Conservation (phyloP, 2,888 invertebrate species). For the Pachymerium ferrugineum region DNA sequence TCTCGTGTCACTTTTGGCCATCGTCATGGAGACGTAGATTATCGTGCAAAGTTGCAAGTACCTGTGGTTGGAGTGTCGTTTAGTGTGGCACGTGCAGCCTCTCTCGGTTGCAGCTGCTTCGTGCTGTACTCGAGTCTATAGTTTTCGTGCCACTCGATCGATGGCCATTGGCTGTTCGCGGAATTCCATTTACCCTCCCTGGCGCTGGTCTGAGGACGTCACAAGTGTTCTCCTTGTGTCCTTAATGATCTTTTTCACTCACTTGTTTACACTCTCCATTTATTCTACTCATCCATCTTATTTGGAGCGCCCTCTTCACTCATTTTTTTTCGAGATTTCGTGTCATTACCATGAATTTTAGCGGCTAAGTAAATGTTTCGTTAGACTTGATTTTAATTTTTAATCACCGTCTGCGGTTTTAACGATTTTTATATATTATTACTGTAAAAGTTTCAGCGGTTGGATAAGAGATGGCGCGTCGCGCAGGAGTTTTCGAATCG, state of each 20-base stretch:
- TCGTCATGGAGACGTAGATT: neutral
- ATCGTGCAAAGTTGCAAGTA: slow-evolving; percentile 1
- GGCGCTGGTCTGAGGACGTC: neutral
- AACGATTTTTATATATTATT: no score
- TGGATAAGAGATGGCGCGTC: no score
- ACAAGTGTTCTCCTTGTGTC: slow-evolving; percentile 3
- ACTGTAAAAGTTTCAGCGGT: no score
- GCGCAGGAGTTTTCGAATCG: no score
- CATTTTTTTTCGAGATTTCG: no score
- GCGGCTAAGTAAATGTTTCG: no score
- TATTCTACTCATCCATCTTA: neutral
- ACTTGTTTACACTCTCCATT: slow-evolving; percentile 13
- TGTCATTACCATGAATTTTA: no score
- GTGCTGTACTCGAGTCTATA: neutral
- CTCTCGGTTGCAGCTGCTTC: slow-evolving; percentile 1
- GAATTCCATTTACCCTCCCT: slow-evolving; percentile 3
- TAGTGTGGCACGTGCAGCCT: neutral
- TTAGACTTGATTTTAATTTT: no score
- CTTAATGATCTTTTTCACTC: slow-evolving; percentile 8
- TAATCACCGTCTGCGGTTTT: no score
- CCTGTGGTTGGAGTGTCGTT: slow-evolving; percentile 8
- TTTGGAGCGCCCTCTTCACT: no score
- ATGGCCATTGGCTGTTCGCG: slow-evolving; percentile 4
- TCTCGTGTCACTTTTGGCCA: neutral
- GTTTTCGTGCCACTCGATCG: neutral